Conservation (phyloP, 2,888 invertebrate species). For the Melinopterus prodromus region DNA sequence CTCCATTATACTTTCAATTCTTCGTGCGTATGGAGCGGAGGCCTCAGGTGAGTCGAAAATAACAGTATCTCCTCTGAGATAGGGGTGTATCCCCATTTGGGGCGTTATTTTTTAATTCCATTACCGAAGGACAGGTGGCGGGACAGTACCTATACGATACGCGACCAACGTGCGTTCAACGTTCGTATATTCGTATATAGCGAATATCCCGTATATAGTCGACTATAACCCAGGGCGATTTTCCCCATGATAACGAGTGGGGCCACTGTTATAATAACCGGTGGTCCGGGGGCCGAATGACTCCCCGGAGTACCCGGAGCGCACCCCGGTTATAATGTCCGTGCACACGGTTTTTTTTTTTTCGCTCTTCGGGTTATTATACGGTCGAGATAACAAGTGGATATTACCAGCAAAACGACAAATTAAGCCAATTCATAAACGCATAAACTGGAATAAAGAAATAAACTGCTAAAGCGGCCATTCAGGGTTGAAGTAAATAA, state of each 20-base stretch:
- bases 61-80: background rate
- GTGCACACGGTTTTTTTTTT: slow-evolving; percentile 32
- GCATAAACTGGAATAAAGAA: too few species aligned
- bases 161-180: background rate
- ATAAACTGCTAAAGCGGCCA: too few species aligned
- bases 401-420: too few species aligned
- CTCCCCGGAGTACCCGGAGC: slow-evolving; percentile 49
- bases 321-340: slow-evolving; percentile 53
- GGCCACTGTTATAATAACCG: slow-evolving; percentile 52
- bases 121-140: background rate
- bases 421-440: too few species aligned
- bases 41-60: background rate
- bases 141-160: background rate
- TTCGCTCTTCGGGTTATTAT: too few species aligned
- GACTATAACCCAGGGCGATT: slow-evolving; percentile 53
- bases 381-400: too few species aligned
- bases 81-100: background rate
- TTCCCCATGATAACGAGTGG: slow-evolving; percentile 56
- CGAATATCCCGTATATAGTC: slow-evolving; percentile 35
- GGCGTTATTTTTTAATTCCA: background rate
- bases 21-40: background rate
- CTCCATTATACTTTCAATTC: background rate
- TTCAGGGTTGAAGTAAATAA: too few species aligned
- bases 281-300: slow-evolving; percentile 47
- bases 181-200: background rate